phyloP scores from a whole-genome alignment of 2,113 vertebrate species.

The Pholis gunnellus region DNA sequence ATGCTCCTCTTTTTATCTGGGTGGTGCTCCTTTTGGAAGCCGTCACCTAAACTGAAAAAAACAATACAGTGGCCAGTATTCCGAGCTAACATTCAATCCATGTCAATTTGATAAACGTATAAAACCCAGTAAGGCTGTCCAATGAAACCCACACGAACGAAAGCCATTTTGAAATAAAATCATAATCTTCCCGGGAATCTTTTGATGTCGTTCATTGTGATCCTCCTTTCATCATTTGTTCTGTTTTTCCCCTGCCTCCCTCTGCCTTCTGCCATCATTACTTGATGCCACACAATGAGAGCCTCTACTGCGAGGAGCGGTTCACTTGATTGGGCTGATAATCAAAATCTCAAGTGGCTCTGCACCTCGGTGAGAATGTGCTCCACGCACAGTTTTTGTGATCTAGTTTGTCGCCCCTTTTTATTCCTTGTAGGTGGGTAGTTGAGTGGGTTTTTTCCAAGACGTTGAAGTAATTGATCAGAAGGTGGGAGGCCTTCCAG shows the following conservation, averaged over 20 bases:
- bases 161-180: background rate
- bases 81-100: background rate
- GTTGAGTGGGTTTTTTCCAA: background rate
- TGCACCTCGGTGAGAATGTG: constrained; percentile 44
- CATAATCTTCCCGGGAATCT: background rate
- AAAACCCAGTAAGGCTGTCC: constrained; percentile 1
- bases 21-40: background rate
- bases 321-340: constrained; percentile 68
- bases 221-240: background rate
- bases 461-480: constrained; percentile 30
- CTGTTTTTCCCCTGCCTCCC: background rate
- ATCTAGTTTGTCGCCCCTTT: background rate
- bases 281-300: constrained; percentile 29
- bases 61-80: background rate
- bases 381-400: constrained; percentile 11
- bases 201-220: background rate
- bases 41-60: background rate
- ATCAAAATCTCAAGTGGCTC: constrained; percentile 63
- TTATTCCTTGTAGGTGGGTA: constrained; percentile 16
- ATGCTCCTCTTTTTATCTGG: background rate
- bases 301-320: constrained; percentile 49
- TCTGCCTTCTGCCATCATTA: constrained; percentile 13
- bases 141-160: background rate
- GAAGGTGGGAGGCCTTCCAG: constrained; percentile 20
- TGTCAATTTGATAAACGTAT: background rate